These are phyloP conservation scores for Syngnathus acus DNA, from an alignment of 2,797 vertebrate genomes.

Conservation along the genomic window DNA sequence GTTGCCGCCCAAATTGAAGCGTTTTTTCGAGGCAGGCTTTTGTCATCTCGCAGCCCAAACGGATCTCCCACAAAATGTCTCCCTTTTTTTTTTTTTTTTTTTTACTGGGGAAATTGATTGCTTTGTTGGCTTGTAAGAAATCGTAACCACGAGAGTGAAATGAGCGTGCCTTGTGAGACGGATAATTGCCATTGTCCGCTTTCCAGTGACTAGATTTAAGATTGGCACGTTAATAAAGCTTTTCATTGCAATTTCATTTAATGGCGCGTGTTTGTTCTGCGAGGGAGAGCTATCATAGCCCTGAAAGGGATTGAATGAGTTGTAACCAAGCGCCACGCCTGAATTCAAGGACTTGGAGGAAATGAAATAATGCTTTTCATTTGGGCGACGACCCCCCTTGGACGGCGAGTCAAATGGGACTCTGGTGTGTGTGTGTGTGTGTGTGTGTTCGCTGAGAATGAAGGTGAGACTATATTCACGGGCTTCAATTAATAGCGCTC, in stretches of 20 bases:
- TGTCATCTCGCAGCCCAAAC: not conserved
- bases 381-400: not conserved
- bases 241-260: constrained; percentile 42
- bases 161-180: constrained; percentile 28
- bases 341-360: not conserved
- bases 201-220: constrained; percentile 46
- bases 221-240: constrained; percentile 42
- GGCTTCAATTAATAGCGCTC: not conserved
- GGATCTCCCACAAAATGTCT: not conserved
- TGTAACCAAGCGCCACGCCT: not conserved
- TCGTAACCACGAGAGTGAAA: constrained; percentile 18
- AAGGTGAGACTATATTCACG: not conserved
- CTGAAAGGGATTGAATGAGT: not conserved
- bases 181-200: constrained; percentile 26
- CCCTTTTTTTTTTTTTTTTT: not conserved
- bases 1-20: no score
- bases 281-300: constrained; percentile 1
- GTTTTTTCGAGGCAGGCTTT: no score
- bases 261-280: constrained; percentile 9
- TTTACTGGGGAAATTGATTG: not conserved
- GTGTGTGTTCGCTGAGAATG: not conserved
- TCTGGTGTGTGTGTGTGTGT: no score
- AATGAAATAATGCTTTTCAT: not conserved
- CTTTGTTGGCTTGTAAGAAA: constrained; percentile 9
- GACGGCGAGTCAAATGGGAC: not conserved